Conservation (phyloP, 2,888 invertebrate species). For the Tenthredo amoena region DNA sequence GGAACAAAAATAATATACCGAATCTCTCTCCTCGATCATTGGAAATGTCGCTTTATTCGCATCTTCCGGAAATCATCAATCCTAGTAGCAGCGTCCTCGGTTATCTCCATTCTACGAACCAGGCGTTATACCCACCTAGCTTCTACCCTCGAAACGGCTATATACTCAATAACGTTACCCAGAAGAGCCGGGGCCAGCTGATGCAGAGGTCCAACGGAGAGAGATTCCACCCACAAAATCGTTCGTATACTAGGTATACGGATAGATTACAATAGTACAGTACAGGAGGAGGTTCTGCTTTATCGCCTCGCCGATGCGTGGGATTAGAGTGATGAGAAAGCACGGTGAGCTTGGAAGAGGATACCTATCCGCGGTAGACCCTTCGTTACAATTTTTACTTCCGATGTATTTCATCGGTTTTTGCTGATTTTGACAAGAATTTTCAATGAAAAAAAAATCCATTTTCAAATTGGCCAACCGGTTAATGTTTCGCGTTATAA, state of each 20-base stretch:
- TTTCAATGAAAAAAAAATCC: not conserved
- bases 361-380: not conserved
- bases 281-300: not conserved
- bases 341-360: not conserved
- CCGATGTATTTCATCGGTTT: not conserved
- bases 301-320: not conserved
- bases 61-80: slow-evolving; percentile 1
- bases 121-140: not conserved
- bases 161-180: not conserved
- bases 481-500: not conserved
- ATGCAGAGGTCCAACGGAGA: not conserved
- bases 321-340: not conserved
- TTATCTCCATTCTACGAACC: slow-evolving; percentile 13
- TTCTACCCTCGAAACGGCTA: not conserved
- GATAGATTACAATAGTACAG: slow-evolving; percentile 9
- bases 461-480: not conserved
- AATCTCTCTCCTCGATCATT: not conserved
- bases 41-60: not conserved
- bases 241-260: not conserved
- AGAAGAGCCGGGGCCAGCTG: slow-evolving; percentile 8
- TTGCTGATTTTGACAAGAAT: not conserved
- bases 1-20: not conserved
- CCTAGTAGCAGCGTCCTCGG: not conserved
- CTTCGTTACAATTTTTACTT: not conserved
- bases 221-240: not conserved